Conservation (phyloP, 2,113 vertebrate genomes). For the Mugil cephalus region DNA sequence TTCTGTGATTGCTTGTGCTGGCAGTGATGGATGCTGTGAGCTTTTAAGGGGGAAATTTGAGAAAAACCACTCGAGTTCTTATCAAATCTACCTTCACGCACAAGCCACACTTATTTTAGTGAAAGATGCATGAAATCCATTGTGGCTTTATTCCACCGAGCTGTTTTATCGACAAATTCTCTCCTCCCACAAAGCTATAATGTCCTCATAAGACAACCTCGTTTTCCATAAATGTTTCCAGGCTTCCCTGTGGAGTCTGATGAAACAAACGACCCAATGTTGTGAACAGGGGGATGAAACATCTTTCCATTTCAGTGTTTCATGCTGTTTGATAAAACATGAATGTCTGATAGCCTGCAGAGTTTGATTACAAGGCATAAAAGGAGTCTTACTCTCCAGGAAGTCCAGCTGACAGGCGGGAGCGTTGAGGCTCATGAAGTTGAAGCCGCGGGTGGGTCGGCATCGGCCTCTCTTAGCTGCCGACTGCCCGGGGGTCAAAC, state of each 20-base stretch:
- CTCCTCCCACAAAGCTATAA: no score
- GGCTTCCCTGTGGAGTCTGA: no score
- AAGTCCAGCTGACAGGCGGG: conserved; percentile 88
- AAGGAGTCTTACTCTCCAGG: conserved; percentile 88
- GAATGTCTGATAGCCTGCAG: neutral
- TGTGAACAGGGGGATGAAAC: neutral
- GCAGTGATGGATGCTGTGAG: conserved; percentile 16
- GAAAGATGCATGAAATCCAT: no score
- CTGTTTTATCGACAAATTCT: no score
- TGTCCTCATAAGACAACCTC: neutral
- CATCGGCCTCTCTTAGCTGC: conserved; percentile 72
- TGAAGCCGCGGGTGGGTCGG: conserved; percentile 91
- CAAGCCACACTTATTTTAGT: neutral
- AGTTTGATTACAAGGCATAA: neutral
- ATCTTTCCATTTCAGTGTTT: neutral
- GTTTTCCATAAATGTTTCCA: neutral
- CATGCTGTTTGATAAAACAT: conserved; percentile 20
- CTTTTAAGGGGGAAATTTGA: neutral
- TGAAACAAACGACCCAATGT: neutral
- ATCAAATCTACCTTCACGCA: neutral
- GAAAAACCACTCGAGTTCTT: neutral
- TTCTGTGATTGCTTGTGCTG: conserved; percentile 16
- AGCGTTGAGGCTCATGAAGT: conserved; percentile 86
- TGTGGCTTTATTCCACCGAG: no score
- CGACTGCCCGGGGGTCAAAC: conserved; percentile 81